Evolutionary conservation across 1,140 invertebrate genomes (phyloP).

Genomic region (Euura saliciscinereae): DNA sequence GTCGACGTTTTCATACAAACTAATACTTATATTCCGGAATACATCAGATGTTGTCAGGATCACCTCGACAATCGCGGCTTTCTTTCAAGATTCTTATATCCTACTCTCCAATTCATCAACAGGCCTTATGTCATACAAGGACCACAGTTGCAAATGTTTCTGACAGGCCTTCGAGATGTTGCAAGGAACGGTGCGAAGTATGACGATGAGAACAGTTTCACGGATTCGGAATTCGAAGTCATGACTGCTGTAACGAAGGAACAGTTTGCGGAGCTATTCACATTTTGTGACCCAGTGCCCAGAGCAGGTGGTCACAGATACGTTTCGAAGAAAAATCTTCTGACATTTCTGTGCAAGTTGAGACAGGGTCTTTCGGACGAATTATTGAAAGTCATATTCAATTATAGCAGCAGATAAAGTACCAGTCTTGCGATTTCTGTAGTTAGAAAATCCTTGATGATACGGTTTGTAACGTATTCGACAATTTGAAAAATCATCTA

Average conservation of each 20-base stretch:
- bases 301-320: constrained; percentile 11
- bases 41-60: too few relatives aligned
- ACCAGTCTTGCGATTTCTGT: too few relatives aligned
- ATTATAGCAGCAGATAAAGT: too few relatives aligned
- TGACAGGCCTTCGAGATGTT: constrained; percentile 16
- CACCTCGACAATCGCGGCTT: too few relatives aligned
- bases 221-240: constrained; percentile 17
- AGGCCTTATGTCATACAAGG: constrained; percentile 18
- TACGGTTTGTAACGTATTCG: too few relatives aligned
- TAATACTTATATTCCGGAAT: too few relatives aligned
- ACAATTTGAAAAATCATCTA: too few relatives aligned
- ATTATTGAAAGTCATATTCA: too few relatives aligned
- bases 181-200: constrained; percentile 3
- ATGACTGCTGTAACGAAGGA: constrained; percentile 18
- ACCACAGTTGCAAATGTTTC: constrained; percentile 19
- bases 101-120: constrained; percentile 9
- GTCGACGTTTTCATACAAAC: too few relatives aligned
- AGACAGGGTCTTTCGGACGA: too few relatives aligned
- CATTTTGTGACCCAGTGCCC: constrained; percentile 20
- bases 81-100: too few relatives aligned
- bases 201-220: constrained; percentile 17
- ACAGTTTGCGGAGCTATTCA: constrained; percentile 18
- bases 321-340: constrained; percentile 17
- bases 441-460: too few relatives aligned
- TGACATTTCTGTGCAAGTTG: constrained; percentile 18